These are phyloP conservation scores for Hycleus cichorii DNA, from an alignment of 1,140 invertebrate species.

Conservation along the genomic window DNA sequence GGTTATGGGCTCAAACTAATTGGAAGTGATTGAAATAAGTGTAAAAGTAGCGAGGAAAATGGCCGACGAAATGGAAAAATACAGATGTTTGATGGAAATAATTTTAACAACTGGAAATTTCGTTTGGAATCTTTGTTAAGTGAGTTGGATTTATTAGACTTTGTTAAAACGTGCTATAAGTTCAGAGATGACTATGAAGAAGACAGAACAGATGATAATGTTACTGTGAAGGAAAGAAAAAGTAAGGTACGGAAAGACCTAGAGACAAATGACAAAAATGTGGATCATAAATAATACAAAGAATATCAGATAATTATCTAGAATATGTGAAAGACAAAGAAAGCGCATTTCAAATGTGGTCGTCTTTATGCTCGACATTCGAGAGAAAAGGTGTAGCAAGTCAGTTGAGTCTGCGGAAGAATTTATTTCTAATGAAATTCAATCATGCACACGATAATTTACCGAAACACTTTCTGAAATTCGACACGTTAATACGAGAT, in stretches of 20 bases:
- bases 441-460: neutral
- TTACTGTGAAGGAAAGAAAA: too few species aligned
- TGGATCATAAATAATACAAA: constrained; percentile 4
- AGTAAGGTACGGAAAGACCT: too few species aligned
- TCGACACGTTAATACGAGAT: too few species aligned
- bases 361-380: neutral
- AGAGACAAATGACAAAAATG: neutral
- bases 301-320: constrained; percentile 2
- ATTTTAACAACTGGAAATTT: constrained; percentile 4
- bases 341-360: constrained; percentile 8
- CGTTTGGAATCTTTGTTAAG: constrained; percentile 4
- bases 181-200: too few species aligned
- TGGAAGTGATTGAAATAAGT: too few species aligned
- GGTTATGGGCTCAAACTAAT: too few species aligned
- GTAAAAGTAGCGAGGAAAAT: too few species aligned
- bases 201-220: too few species aligned
- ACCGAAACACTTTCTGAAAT: too few species aligned
- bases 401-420: neutral
- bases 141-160: too few species aligned
- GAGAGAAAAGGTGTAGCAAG: constrained; percentile 8
- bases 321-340: constrained; percentile 11
- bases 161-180: too few species aligned
- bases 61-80: too few species aligned
- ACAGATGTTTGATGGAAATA: neutral
- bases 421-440: constrained; percentile 1